phyloP scores from a whole-genome alignment of 2,797 vertebrate genomes.

The Danio albolineatus region DNA sequence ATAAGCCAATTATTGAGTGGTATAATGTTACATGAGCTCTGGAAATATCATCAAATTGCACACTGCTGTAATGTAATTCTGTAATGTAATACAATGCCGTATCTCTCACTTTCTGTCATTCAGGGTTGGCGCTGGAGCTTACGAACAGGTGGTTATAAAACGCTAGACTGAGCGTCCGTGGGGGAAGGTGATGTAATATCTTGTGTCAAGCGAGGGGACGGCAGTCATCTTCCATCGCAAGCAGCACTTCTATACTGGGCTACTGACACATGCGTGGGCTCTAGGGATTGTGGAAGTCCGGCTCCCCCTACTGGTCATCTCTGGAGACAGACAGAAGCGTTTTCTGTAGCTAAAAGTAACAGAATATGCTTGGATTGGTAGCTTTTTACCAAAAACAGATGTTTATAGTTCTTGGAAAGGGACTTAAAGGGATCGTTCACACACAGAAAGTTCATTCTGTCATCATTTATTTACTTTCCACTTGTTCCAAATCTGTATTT shows the following conservation, averaged over 20 bases:
- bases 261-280: conserved; percentile 17
- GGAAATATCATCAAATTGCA: conserved; percentile 12
- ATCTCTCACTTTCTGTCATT: conserved; percentile 64
- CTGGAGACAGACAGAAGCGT: background rate
- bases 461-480: too few relatives aligned
- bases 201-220: conserved; percentile 9
- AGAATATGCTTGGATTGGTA: conserved; percentile 23
- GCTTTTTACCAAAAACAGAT: background rate
- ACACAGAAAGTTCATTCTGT: too few relatives aligned
- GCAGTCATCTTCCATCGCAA: conserved; percentile 19
- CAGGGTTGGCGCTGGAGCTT: conserved; percentile 89
- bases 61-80: conserved; percentile 19
- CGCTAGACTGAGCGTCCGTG: conserved; percentile 72
- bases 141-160: conserved; percentile 96
- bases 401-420: background rate
- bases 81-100: conserved; percentile 3
- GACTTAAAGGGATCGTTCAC: too few relatives aligned
- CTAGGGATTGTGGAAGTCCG: background rate
- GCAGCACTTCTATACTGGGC: conserved; percentile 4
- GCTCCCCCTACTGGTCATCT: conserved; percentile 28
- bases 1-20: background rate
- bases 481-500: too few relatives aligned
- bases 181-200: conserved; percentile 34
- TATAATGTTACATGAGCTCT: conserved; percentile 8
- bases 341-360: background rate